Evolutionary conservation across 2,113 vertebrate species (phyloP).

Genomic region (Taxidea taxus): DNA sequence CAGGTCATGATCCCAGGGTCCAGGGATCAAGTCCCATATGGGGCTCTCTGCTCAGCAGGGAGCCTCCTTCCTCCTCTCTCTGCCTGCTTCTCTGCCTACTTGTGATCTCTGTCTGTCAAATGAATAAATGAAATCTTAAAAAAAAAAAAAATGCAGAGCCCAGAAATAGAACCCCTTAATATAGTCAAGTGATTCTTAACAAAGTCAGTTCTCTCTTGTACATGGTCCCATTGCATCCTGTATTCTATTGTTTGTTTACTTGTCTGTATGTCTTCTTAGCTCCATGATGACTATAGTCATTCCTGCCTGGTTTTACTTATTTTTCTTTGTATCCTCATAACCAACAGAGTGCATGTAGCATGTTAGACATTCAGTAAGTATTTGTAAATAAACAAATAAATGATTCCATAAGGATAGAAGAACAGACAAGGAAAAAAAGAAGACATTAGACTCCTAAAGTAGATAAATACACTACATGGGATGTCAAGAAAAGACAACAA

Average conservation of each 20-base stretch:
- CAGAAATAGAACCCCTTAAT: not conserved
- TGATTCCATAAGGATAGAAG: not conserved
- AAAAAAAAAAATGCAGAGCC: not conserved
- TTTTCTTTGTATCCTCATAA: not conserved
- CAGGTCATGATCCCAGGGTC: too few relatives aligned
- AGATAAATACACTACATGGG: not conserved
- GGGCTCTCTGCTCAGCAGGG: too few relatives aligned
- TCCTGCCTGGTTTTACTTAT: not conserved
- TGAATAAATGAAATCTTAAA: too few relatives aligned
- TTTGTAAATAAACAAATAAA: not conserved
- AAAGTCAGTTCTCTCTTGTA: not conserved
- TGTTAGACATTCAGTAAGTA: not conserved
- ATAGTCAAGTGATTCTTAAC: not conserved
- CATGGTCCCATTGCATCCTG: rapidly evolving
- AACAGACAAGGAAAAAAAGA: not conserved
- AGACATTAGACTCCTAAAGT: not conserved
- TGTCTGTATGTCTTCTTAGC: not conserved
- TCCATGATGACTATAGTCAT: not conserved
- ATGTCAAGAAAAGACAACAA: not conserved
- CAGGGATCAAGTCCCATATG: too few relatives aligned
- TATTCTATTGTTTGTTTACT: not conserved
- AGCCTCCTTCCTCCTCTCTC: too few relatives aligned
- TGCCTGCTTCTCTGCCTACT: too few relatives aligned
- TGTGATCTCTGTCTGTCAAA: too few relatives aligned
- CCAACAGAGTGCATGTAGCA: not conserved